Evolutionary conservation across 2,797 vertebrate species (phyloP), one percentile per base, ranked within the genome.

Genomic region (Mormyrus proboscirostris): DNA sequence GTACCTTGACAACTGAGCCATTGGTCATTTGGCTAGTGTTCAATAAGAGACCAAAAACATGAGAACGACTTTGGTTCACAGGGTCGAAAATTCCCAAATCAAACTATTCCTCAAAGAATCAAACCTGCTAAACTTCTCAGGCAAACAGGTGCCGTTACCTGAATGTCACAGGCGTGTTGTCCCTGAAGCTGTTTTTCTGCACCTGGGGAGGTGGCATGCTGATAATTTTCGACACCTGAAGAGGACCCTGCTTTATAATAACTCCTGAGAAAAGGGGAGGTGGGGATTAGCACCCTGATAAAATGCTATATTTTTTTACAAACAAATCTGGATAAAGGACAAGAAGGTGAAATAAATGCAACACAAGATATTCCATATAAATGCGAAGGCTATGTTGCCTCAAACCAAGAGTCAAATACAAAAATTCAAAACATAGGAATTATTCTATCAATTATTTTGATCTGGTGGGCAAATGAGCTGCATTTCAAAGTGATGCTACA

Each of bases 151-250:
- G 14, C 1, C 14, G 53, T 92, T 94, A 96, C 96, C 92, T 95
- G 94, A 95, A 96, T 3, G 92, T 94, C 90, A 89, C 88, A 0
- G 92, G 91, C 73, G 92, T 92, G 91, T 76, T 91, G 88, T 93
- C 92, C 90, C 93, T 95, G 90, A 93, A 93, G 62, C 89, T 16
- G 89, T 41, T 91, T 57, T 73, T 92, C 38, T 92, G 90, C 14
- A 86, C 88, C 16, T 53, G 73, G 87, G 90, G 62, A 2, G 88
- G 90, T 19, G 86, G 91, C 88, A 89, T 22, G 87, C 76, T 91
- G 79, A 90, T 89, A 29, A 90, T 87, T 92, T 91, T 93, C 76
- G 87, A 90, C 33, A 92, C 93, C 73, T 91, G 93, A 62, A 89
- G 7, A 25, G 92, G 85, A 29, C 90, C 19, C 41, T 91, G 93